Percentiles rank a stretch among this genome's conserved stretches.
Conservation (phyloP, 92 coral and sea anemone genomes). For the Porites evermanni region DNA sequence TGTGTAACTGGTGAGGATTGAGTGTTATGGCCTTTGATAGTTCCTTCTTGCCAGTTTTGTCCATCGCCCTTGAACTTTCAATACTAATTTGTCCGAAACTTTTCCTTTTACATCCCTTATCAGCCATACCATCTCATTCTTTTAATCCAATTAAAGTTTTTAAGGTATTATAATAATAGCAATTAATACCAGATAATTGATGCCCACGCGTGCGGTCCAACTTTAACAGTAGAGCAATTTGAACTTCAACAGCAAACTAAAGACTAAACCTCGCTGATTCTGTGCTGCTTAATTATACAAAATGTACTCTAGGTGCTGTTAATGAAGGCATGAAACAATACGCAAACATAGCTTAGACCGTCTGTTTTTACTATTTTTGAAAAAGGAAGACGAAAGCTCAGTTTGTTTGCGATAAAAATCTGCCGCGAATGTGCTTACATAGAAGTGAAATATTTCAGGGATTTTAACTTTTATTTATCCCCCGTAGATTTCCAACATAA, state of each 20-base stretch:
- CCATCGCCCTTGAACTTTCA: slow-evolving; percentile 1
- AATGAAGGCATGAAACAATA: not conserved
- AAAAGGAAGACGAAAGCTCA: not conserved
- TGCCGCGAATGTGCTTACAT: slow-evolving; percentile 28
- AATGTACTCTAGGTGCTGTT: not conserved
- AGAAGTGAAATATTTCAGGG: slow-evolving; percentile 9
- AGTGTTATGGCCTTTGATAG: not conserved
- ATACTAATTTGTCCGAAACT: not conserved
- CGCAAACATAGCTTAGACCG: not conserved
- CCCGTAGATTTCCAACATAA: not conserved
- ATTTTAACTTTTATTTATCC: not conserved
- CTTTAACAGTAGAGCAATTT: not conserved
- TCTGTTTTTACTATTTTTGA: slow-evolving; percentile 21
- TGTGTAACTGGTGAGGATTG: not conserved
- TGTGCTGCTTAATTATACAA: not conserved
- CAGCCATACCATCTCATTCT: slow-evolving; percentile 61
- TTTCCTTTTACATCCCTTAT: slow-evolving; percentile 21
- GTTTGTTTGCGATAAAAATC: slow-evolving; percentile 38
- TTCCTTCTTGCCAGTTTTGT: slow-evolving; percentile 1
- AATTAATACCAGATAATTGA: slow-evolving; percentile 82
- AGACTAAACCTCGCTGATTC: not conserved
- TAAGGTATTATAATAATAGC: slow-evolving; percentile 69
- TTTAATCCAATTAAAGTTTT: slow-evolving; percentile 80
- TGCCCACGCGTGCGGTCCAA: slow-evolving; percentile 73
- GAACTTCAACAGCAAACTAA: not conserved